Base-by-base conservation (phyloP, 2,113 vertebrate species). In the Elephas maximus region DNA sequence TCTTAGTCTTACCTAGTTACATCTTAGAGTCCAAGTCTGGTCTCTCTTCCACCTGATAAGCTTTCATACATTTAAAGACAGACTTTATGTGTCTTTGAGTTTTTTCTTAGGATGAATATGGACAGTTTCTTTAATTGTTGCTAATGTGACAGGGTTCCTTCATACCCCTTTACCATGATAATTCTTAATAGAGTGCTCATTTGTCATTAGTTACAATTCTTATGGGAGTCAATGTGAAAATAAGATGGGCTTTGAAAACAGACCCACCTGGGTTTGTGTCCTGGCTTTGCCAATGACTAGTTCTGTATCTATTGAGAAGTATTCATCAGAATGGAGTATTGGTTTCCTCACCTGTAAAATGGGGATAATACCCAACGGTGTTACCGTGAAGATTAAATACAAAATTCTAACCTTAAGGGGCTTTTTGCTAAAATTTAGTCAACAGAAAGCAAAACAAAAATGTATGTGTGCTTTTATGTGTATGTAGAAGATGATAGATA, bases 391-490 rank as follows among this genome's bases (percentile, higher is more conserved):
- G 51, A 76, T 79, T 51, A 95, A 90, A 97, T 69, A 74, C 12
- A 83, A 90, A 57, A 76, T 30, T n/a, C 24, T 53, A 69, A 63
- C 45, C 62, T 30, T 48, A 24, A 84, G 4, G 3, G 21, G 14
- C 41, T 83, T 95, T 17, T 92, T 60, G 1, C 37, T 95, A 93
- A 51, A 93, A 51, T 82, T 98, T 4, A 80, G 15, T 63, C 48
- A 84, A 57, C 20, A 95, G 90, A 97, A 94, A 71, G 69, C 6
- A 71, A 83, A 82, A 28, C 20, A 62, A 78, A 86, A 80, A n/a
- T 48, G 2, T n/a, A n/a, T 53, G 26, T 57, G 2, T 86, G 9
- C 83, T 1, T 78, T 91, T 60, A 88, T 88, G 30, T 88, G 48
- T 37, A 81, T 3, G 24, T 67, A 28, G 65, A 83, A 23, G 88